Base-by-base conservation (phyloP, 2,888 invertebrate genomes). In the Aspidapion aeneum region DNA sequence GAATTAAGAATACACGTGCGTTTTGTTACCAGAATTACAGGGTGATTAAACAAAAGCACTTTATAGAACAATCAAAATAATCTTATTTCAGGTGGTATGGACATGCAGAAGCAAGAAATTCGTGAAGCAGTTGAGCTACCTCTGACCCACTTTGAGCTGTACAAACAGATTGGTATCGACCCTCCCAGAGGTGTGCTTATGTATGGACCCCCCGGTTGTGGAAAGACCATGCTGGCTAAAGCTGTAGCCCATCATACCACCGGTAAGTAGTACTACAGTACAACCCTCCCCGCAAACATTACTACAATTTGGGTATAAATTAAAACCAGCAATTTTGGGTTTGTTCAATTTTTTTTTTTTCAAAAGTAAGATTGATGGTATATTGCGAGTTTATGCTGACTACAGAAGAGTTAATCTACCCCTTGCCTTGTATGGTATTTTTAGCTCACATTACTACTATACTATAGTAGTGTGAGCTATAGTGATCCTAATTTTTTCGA, bases 141-240 rank as follows among this genome's bases (percentile, higher is more conserved):
- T 0, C 83, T 99, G 18, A 99, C 98, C 18, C 99, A 99, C 79
- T 98, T 98, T 76, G 99, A 99, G 80, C 82, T 99, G 52, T 99
- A 99, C 81, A 92, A 98, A 79, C 98, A 99, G 84, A 94, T 94
- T 75, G 98, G 99, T 80, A 99, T 99, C 76, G 98, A 99, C 79
- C 99, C 99, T 1, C 99, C 99, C 0, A 72, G 77, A 58, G 76
- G 76, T 54, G 99, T 99, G 1, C 87, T 99, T 48, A 96, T 99
- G 96, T 99, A 95, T 76, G 99, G 99, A 0, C 99, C 99, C n/a
- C 98, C 99, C 0, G 94, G 99, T 1, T 98, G 98, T 80, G 99
- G 99, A 21, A 99, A 99, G 82, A 99, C 99, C 62, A 98, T 99
- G 98, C 83, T 99, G 73, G 99, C 99, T 22, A 99, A 99, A 80